Base-by-base conservation (phyloP, 1,140 invertebrate genomes). In the Eciton burchellii region DNA sequence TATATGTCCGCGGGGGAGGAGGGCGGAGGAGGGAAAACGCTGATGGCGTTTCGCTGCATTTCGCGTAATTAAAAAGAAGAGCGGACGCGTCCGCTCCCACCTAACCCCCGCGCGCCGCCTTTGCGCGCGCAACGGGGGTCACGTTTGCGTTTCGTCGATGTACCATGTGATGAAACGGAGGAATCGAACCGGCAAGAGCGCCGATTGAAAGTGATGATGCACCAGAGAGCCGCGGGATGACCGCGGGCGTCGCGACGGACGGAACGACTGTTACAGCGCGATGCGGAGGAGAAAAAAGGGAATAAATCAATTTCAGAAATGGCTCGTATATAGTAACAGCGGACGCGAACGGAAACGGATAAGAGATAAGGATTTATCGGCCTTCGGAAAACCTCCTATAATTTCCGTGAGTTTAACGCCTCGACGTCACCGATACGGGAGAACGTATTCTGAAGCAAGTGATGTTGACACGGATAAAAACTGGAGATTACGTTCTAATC, bases 351-450 rank as follows among this genome's bases (percentile, higher is more conserved):
- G 57, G 19, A n/a, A 24, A 45, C 12, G 19, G 16, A 43, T 43
- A 12, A 68, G 14, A 79, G 49, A 79, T 79, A 68, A 79, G 35
- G 65, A 68, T 68, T 79, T 68, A 79, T 79, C 41, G 21, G 19
- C 19, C 3, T 24, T 26, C 5, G 14, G 24, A 63, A 65, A 52
- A n/a, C 6, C 11, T 24, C 9, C 19, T 24, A 26, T 43, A 59
- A 45, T 65, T 47, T 62, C 6, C 59, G n/a, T 21, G 26, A 66
- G 19, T 41, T 29, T 66, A 47, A 66, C 19, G n/a, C 54, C 43
- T 54, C 62, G 9, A 43, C 3, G 26, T 9, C 41, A 73, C n/a
- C n/a, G 24, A 26, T 41, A 60, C 56, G 57, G 29, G 26, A 52
- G 29, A 24, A n/a, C 6, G 35, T 35, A 35, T 35, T 35, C 35